Percentiles rank a stretch among this genome's conserved stretches.
These are phyloP conservation scores for Teinopalpus imperialis DNA, from an alignment of 2,888 invertebrate genomes.

Conservation along the genomic window DNA sequence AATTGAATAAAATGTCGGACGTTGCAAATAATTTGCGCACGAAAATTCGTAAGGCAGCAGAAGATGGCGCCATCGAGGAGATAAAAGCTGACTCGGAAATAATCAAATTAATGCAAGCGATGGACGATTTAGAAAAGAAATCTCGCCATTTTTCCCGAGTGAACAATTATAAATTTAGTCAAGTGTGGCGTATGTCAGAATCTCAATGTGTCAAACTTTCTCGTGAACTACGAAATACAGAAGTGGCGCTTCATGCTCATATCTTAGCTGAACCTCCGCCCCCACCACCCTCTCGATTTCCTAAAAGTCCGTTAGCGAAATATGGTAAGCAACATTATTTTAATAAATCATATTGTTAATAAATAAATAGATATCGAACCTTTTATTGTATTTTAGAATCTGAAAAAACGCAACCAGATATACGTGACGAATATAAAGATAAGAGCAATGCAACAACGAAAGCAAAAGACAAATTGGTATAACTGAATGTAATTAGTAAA, in stretches of 20 bases:
- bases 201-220: constrained; percentile 48
- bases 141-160: constrained; percentile 84
- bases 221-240: constrained; percentile 54
- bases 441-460: constrained; percentile 19
- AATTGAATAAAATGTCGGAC: constrained; percentile 89
- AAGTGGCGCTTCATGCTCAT: constrained; percentile 69
- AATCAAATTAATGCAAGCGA: constrained; percentile 83
- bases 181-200: constrained; percentile 72
- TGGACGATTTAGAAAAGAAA: constrained; percentile 87
- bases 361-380: too few species aligned
- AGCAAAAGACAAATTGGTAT: constrained; percentile 37
- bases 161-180: constrained; percentile 84
- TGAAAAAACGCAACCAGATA: constrained; percentile 24
- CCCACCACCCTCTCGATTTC: constrained; percentile 56
- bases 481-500: constrained; percentile 7
- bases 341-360: too few species aligned
- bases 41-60: constrained; percentile 85
- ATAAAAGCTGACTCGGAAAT: constrained; percentile 86
- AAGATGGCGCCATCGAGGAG: constrained; percentile 84
- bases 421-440: constrained; percentile 25
- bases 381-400: constrained; percentile 25
- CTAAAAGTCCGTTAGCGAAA: constrained; percentile 55
- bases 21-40: constrained; percentile 84
- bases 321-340: constrained; percentile 42
- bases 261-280: constrained; percentile 67